Conservation (phyloP, 2,888 invertebrate genomes). For the Lumbricus terrestris region DNA sequence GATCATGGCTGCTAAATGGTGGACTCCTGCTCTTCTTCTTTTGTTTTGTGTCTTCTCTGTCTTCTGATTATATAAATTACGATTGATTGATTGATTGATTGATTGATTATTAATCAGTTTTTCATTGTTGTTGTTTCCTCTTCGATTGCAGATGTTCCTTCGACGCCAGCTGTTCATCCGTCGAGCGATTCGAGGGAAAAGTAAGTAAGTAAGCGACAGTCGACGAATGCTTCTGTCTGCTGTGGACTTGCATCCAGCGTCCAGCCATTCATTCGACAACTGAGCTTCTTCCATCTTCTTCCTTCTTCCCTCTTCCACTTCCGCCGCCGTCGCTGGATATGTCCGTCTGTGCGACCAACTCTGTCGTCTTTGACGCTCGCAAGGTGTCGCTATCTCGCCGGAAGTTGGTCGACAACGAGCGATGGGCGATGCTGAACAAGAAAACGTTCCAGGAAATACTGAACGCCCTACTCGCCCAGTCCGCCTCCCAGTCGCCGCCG, state of each 20-base stretch:
- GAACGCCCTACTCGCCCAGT: constrained; percentile 19
- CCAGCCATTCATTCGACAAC: background rate
- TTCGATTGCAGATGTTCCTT: background rate
- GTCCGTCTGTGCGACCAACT: background rate
- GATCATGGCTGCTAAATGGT: too few species aligned
- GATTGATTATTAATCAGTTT: background rate
- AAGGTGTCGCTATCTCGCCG: background rate
- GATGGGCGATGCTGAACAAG: constrained; percentile 27
- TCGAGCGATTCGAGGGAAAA: background rate
- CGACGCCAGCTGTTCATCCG: background rate
- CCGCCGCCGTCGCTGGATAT: background rate
- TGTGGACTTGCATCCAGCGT: background rate
- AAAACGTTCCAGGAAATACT: constrained; percentile 25
- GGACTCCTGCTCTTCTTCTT: too few species aligned
- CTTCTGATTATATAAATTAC: too few species aligned
- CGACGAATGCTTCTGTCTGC: background rate
- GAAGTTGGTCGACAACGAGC: constrained; percentile 15
- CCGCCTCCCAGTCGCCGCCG: background rate
- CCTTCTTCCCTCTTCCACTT: too few species aligned
- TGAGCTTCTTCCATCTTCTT: background rate
- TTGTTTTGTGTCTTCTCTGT: too few species aligned
- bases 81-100: too few species aligned
- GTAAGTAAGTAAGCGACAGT: background rate
- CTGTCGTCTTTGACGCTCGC: background rate
- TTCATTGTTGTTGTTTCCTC: background rate